phyloP scores from a whole-genome alignment of 2,888 invertebrate species.

The Polymixis lichenea region DNA sequence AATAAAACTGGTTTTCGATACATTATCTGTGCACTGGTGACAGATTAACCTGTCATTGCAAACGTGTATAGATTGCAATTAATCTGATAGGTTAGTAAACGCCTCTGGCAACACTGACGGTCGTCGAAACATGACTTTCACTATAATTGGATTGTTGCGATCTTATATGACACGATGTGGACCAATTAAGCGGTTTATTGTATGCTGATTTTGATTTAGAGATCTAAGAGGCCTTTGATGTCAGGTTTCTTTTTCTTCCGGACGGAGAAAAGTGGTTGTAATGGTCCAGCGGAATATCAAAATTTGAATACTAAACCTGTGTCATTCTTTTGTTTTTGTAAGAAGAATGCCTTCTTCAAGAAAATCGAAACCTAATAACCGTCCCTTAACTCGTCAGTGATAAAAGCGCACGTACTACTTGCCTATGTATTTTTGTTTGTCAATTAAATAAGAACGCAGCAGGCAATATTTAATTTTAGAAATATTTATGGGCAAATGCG shows the following conservation, averaged over 20 bases:
- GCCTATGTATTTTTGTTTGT: background rate
- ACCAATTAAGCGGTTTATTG: constrained; percentile 48
- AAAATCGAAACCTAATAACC: background rate
- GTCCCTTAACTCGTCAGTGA: background rate
- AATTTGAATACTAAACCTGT: background rate
- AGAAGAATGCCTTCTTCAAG: background rate
- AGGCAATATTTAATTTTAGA: background rate
- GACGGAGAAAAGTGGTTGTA: background rate
- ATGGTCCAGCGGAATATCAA: background rate
- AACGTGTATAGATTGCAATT: constrained; percentile 46
- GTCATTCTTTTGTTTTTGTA: background rate
- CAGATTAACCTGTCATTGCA: constrained; percentile 66
- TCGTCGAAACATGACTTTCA: constrained; percentile 59
- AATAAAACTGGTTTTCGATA: constrained; percentile 55
- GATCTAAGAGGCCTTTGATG: background rate
- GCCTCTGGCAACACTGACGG: constrained; percentile 56
- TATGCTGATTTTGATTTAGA: constrained; percentile 31
- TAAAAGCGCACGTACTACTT: background rate
- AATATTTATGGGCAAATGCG: background rate
- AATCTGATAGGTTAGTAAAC: constrained; percentile 47
- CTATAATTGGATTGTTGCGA: constrained; percentile 59
- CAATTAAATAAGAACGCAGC: background rate
- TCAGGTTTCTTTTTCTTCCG: background rate
- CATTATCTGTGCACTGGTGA: constrained; percentile 53
- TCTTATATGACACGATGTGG: constrained; percentile 47